Evolutionary conservation across 2,113 vertebrate genomes (phyloP).

Genomic region (Tragelaphus imberbis): DNA sequence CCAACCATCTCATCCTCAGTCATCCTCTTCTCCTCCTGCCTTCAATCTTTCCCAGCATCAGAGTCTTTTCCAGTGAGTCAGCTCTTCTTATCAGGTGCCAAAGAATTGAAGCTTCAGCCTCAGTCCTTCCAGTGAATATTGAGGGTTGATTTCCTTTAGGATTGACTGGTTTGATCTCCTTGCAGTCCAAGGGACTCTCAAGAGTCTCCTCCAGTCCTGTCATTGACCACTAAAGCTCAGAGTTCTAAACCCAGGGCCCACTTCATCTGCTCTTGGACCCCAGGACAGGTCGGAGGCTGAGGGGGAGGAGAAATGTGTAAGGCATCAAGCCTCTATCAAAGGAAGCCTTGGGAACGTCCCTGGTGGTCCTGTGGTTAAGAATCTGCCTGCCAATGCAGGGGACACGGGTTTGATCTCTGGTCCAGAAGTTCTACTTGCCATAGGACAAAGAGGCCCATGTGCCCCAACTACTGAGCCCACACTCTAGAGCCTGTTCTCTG

Average conservation of each 20-base stretch:
- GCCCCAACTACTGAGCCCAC: not conserved
- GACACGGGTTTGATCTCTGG: not conserved
- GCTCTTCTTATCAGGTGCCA: not conserved
- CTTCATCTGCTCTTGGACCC: not conserved
- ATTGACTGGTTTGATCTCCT: not conserved
- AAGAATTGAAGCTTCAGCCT: not conserved
- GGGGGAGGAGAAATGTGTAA: not conserved
- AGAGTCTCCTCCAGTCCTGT: not conserved
- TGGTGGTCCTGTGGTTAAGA: not conserved
- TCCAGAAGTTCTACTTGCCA: not conserved
- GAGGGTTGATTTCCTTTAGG: not conserved
- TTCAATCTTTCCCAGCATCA: not conserved
- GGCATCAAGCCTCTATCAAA: not conserved
- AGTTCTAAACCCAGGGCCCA: not conserved
- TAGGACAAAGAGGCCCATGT: rapidly evolving
- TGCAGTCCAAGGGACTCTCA: not conserved
- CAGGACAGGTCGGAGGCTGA: not conserved
- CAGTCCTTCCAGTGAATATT: not conserved
- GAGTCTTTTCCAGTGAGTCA: not conserved
- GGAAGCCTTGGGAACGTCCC: not conserved
- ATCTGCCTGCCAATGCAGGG: not conserved
- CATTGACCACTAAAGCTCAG: not conserved
- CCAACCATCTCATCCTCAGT: not conserved
- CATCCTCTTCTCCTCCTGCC: rapidly evolving
- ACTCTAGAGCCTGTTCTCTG: not conserved